phyloP scores from a whole-genome alignment of 2,888 invertebrate species.

The Sacculina carcini region DNA sequence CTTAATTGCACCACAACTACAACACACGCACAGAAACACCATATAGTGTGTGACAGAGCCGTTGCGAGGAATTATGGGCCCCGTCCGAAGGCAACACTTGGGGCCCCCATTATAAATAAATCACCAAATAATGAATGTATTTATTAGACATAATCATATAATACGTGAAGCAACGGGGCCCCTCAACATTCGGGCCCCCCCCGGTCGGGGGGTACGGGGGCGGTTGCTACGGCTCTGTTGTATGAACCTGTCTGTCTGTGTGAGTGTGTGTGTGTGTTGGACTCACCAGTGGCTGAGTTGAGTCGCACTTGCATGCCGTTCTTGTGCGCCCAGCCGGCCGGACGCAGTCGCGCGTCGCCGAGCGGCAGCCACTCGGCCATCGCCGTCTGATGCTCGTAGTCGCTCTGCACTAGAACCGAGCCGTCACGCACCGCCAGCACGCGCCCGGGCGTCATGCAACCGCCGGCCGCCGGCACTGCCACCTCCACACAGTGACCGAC shows the following conservation, averaged over 20 bases:
- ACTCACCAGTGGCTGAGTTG: constrained; percentile 51
- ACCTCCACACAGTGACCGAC: constrained; percentile 13
- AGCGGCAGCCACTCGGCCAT: constrained; percentile 12
- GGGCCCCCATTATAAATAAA: background rate
- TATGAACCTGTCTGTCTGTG: no score
- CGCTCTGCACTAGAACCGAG: constrained; percentile 12
- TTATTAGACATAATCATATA: no score
- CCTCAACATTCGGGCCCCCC: no score
- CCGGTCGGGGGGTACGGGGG: no score
- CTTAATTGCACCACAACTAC: background rate
- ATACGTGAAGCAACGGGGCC: no score
- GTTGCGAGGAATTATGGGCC: no score
- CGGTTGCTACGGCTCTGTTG: no score
- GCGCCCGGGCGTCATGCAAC: constrained; percentile 11
- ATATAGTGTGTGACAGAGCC: no score
- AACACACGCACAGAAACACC: background rate
- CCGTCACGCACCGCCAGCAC: constrained; percentile 11
- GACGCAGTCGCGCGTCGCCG: constrained; percentile 51
- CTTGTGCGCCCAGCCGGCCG: constrained; percentile 71
- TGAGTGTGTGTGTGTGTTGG: background rate
- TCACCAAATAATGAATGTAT: no score
- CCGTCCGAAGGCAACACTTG: background rate
- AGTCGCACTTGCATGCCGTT: constrained; percentile 46
- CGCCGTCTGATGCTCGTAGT: constrained; percentile 9
- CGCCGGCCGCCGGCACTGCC: constrained; percentile 12